Evolutionary conservation across 2,113 vertebrate genomes (phyloP), one percentile per base, ranked within the genome.

Genomic region (Nannospalax galili): DNA sequence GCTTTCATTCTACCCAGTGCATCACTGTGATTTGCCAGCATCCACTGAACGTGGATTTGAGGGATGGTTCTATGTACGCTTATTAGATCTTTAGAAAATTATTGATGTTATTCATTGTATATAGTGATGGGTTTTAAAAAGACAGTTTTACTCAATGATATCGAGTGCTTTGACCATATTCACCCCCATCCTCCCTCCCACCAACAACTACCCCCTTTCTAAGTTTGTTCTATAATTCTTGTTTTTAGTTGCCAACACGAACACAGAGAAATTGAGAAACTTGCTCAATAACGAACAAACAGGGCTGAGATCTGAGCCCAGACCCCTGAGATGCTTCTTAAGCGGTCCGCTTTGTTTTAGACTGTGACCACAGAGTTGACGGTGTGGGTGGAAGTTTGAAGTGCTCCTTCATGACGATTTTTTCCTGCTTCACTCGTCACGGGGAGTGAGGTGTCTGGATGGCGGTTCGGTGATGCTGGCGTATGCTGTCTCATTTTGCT

Each of bases 271-370:
- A 52, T 32, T 52, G 24, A 88, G 42, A 96, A 81, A 35, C 56
- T 48, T 82, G 60, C 24, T 82, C 35, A 93, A n/a, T 32, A 70
- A 11, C 26, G n/a, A 35, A 7, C n/a, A 69, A 60, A 0, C 73
- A 22, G 60, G 42, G 14, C 72, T 75, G 64, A 69, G 52, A 69
- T 82, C 95, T 84, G 78, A 95, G 60, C 16, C 37, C 60, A 85
- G 65, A 70, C 5, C n/a, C 28, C 11, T 52, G 1, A 26, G 2
- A 30, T 75, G 20, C 37, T 22, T 93, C 32, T 77, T 73, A 75
- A 28, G 19, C 17, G n/a, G 30, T 69, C 2, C 16, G 2, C 12
- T 32, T 77, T 20, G 24, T 86, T 94, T 94, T 35, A 74, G 42
- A 70, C 15, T 82, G 3, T 75, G 40, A 37, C 84, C 89, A 35